phyloP scores from a whole-genome alignment of 2,888 invertebrate genomes.

The Cheilosia vulpina region DNA sequence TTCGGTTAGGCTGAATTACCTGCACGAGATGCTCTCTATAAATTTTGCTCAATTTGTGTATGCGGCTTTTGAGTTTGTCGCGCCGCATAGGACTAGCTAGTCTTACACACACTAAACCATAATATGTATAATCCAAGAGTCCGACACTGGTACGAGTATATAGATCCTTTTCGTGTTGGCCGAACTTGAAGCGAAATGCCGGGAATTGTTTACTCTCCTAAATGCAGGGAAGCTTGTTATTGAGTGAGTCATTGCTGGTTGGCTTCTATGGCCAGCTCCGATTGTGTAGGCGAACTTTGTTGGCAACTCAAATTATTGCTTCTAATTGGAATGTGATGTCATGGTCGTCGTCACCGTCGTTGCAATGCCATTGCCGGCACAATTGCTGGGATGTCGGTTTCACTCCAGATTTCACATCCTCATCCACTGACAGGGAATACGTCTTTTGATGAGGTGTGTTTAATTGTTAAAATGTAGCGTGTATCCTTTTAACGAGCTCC shows the following conservation, averaged over 20 bases:
- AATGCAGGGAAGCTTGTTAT: constrained; percentile 48
- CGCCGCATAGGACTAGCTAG: constrained; percentile 18
- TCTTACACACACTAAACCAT: constrained; percentile 13
- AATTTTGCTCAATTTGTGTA: constrained; percentile 34
- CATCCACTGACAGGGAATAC: background rate
- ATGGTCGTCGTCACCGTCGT: constrained; percentile 33
- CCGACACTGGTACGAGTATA: background rate
- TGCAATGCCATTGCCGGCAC: background rate
- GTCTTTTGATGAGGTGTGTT: constrained; percentile 16
- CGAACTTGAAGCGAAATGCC: constrained; percentile 3
- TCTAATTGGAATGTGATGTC: constrained; percentile 70
- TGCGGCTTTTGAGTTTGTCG: constrained; percentile 12
- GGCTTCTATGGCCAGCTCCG: background rate
- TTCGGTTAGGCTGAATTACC: constrained; percentile 25
- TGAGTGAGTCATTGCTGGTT: constrained; percentile 54
- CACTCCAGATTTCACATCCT: background rate
- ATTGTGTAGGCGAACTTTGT: constrained; percentile 61
- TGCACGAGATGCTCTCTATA: constrained; percentile 24
- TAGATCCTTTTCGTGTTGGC: background rate
- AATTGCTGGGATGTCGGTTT: background rate
- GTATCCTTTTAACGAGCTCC: constrained; percentile 7
- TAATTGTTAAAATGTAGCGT: constrained; percentile 43
- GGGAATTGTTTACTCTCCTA: constrained; percentile 42
- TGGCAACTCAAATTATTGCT: constrained; percentile 70
- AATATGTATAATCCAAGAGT: background rate